A percentile compares a stretch with the other conserved stretches of the same genome.
These are phyloP conservation scores for Dicyrtoma fusca DNA, from an alignment of 2,888 invertebrate species.

Conservation along the genomic window DNA sequence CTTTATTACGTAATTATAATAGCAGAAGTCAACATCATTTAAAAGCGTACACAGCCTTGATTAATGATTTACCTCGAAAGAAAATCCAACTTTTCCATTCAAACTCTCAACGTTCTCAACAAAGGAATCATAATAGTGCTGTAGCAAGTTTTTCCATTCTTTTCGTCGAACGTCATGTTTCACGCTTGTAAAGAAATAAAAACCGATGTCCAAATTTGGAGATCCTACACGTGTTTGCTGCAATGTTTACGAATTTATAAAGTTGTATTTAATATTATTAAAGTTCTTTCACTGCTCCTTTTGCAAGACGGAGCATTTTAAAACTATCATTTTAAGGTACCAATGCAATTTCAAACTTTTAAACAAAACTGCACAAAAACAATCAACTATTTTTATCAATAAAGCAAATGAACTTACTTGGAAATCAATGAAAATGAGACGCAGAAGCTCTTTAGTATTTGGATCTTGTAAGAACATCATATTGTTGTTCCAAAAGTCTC, in stretches of 20 bases:
- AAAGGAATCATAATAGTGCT: slow-evolving; percentile 33
- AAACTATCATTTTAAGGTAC: too few species aligned
- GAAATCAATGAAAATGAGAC: slow-evolving; percentile 10
- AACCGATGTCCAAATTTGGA: slow-evolving; percentile 35
- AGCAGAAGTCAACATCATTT: background rate
- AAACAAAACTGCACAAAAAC: too few species aligned
- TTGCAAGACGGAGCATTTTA: too few species aligned
- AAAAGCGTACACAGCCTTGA: background rate
- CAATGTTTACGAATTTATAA: too few species aligned
- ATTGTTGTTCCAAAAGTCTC: slow-evolving; percentile 40
- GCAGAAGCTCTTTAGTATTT: background rate
- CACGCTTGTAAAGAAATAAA: slow-evolving; percentile 41
- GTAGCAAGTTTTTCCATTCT: slow-evolving; percentile 33
- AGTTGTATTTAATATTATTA: too few species aligned
- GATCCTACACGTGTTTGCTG: too few species aligned
- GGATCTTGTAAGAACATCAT: slow-evolving; percentile 20
- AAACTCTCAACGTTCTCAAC: background rate
- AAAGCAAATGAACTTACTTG: too few species aligned
- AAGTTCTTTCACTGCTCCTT: too few species aligned
- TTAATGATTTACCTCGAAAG: slow-evolving; percentile 33
- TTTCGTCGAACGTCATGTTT: slow-evolving; percentile 30
- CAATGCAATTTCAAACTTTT: too few species aligned
- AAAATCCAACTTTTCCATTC: slow-evolving; percentile 13
- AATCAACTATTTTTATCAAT: too few species aligned
- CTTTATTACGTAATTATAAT: background rate